These are phyloP conservation scores for Lampris megalopsis DNA, from an alignment of 2,113 vertebrate genomes.

Conservation along the genomic window DNA sequence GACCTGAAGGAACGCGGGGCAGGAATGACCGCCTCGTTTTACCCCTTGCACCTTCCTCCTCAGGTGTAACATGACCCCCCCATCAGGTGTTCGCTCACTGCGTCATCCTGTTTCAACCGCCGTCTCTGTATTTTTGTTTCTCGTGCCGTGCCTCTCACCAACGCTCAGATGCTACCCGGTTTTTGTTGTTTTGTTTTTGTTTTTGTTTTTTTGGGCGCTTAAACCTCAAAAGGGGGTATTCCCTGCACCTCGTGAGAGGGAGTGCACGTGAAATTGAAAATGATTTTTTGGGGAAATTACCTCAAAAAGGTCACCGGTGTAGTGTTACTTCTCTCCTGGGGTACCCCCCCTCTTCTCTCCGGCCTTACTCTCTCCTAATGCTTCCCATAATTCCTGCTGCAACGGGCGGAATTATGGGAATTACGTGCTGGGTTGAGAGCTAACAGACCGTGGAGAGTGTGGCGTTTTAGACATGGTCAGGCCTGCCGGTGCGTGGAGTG, in stretches of 20 bases:
- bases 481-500: slow-evolving; percentile 58
- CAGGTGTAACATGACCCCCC: too few species aligned
- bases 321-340: slow-evolving; percentile 43
- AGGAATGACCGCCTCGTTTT: too few species aligned
- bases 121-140: not conserved
- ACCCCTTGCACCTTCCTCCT: too few species aligned
- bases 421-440: slow-evolving; percentile 67
- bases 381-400: slow-evolving; percentile 63
- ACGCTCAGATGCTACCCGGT: slow-evolving; percentile 17
- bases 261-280: slow-evolving; percentile 63
- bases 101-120: not conserved
- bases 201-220: not conserved
- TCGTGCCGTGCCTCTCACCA: slow-evolving; percentile 6
- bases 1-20: too few species aligned
- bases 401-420: slow-evolving; percentile 73
- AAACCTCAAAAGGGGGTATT: slow-evolving; percentile 39
- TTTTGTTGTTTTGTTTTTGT: not conserved
- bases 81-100: too few species aligned
- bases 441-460: slow-evolving; percentile 64
- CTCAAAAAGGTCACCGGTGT: slow-evolving; percentile 58
- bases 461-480: slow-evolving; percentile 59
- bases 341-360: not conserved
- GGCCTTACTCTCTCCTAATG: slow-evolving; percentile 42
- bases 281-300: slow-evolving; percentile 60
- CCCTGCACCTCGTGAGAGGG: slow-evolving; percentile 23